Conservation (phyloP, 1,140 invertebrate genomes). For the Hyphantria cunea region DNA sequence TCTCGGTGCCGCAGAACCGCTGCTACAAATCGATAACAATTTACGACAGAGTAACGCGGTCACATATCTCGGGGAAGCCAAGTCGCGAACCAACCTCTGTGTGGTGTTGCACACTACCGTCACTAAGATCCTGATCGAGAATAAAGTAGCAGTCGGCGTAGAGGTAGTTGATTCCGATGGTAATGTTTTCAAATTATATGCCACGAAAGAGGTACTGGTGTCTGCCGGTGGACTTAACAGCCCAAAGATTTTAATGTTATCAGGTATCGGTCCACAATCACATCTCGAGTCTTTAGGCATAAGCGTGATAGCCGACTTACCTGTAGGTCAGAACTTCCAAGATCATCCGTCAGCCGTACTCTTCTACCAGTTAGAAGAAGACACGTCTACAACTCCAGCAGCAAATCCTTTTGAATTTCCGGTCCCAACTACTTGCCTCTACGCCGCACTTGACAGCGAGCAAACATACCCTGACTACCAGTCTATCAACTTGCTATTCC, state of each 20-base stretch:
- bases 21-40: slow-evolving; percentile 87
- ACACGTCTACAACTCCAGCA: background rate
- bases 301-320: slow-evolving; percentile 6
- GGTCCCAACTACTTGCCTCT: background rate
- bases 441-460: background rate
- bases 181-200: slow-evolving; percentile 29
- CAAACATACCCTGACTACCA: slow-evolving; percentile 22
- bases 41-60: slow-evolving; percentile 87
- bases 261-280: slow-evolving; percentile 13
- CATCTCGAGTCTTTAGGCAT: slow-evolving; percentile 12
- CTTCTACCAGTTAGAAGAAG: background rate
- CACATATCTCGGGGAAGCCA: slow-evolving; percentile 86
- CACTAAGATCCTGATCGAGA: slow-evolving; percentile 81
- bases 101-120: slow-evolving; percentile 83
- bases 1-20: slow-evolving; percentile 83
- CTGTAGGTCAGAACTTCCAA: slow-evolving; percentile 21
- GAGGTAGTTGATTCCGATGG: slow-evolving; percentile 61
- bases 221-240: slow-evolving; percentile 15
- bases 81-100: slow-evolving; percentile 85
- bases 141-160: slow-evolving; percentile 19
- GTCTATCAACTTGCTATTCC: slow-evolving; percentile 21
- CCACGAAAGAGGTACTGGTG: slow-evolving; percentile 22
- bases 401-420: slow-evolving; percentile 12
- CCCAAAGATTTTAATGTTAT: slow-evolving; percentile 19
- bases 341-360: slow-evolving; percentile 11